These are phyloP conservation scores for Cathartes aura DNA, from an alignment of 2,113 vertebrate genomes.

Conservation along the genomic window DNA sequence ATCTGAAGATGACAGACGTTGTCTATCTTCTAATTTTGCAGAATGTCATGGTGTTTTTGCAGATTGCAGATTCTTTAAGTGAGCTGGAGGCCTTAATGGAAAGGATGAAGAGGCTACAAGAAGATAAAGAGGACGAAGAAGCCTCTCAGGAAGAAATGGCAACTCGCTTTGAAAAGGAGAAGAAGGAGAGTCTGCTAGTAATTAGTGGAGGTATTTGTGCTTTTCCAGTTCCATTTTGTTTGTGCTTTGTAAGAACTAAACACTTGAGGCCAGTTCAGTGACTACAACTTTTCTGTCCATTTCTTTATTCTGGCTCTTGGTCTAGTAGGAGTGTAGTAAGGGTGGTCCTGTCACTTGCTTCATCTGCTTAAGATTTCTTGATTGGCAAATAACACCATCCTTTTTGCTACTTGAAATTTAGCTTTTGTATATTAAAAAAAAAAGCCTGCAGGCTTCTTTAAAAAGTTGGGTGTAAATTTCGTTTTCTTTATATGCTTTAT, in stretches of 20 bases:
- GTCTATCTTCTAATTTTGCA: slow-evolving; percentile 43
- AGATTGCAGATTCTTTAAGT: slow-evolving; percentile 82
- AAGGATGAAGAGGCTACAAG: slow-evolving; percentile 85
- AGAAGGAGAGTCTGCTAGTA: slow-evolving; percentile 85
- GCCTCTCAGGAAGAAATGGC: slow-evolving; percentile 86
- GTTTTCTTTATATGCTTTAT: neutral
- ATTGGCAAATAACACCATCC: neutral
- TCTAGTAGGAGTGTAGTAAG: neutral
- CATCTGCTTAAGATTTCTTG: neutral
- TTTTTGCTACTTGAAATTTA: neutral
- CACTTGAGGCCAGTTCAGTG: neutral
- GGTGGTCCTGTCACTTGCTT: neutral
- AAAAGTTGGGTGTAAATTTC: neutral
- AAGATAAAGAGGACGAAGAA: slow-evolving; percentile 81
- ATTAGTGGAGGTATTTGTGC: slow-evolving; percentile 78
- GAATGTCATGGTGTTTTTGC: slow-evolving; percentile 56
- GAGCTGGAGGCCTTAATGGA: slow-evolving; percentile 87
- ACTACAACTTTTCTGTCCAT: neutral
- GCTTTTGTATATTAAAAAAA: neutral
- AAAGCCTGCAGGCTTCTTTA: neutral
- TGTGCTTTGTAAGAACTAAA: neutral
- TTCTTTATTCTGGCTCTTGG: neutral
- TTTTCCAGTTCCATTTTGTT: neutral
- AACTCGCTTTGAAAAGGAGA: slow-evolving; percentile 85
- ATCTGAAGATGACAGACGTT: neutral